Evolutionary conservation across 2,797 vertebrate species (phyloP), one percentile per base, ranked within the genome.

Genomic region (Oryzias sinensis): DNA sequence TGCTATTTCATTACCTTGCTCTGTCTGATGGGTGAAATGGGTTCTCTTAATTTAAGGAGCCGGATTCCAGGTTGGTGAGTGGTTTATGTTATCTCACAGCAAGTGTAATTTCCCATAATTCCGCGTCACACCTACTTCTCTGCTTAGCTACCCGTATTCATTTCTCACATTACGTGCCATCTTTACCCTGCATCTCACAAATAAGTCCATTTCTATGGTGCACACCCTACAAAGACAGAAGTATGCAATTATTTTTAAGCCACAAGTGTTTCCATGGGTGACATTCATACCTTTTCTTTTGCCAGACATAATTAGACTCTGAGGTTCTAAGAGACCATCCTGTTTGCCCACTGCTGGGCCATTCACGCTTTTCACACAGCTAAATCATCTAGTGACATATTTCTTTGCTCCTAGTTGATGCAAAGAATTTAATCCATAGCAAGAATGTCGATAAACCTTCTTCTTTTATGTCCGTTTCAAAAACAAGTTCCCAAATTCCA

Each of bases 151-250:
- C 83, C 33, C 82, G 53, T 85, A 83, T 90, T 90, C 87, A 89
- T 87, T 80, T 84, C 83, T 86, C 90, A 85, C 81, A 71, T 74
- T 54, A 82, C 80, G 71, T 13, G 4, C 88, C 68, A 80, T 85
- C 82, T 86, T 79, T 79, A 73, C 72, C 75, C 74, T 47, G 82
- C 85, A 85, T 86, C 84, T 87, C 82, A 81, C 79, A 87, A 90
- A 91, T 89, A 93, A 90, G 88, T 86, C 90, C 85, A 94, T 95
- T 94, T 93, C 92, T 93, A 94, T 92, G 93, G 93, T 89, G 86
- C 83, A 80, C 70, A 79, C 82, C 65, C 77, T 42, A 65, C 84
- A 80, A 91, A 90, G 89, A 91, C 81, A 84, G 74, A 87, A 91
- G 87, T 89, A 90, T 93, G 89, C 90, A 91, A 90, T 92, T 93